A percentile compares a stretch with the other conserved stretches of the same genome.
These are phyloP conservation scores for Pseudomyrmex concolor DNA, from an alignment of 1,140 invertebrate species.

Conservation along the genomic window DNA sequence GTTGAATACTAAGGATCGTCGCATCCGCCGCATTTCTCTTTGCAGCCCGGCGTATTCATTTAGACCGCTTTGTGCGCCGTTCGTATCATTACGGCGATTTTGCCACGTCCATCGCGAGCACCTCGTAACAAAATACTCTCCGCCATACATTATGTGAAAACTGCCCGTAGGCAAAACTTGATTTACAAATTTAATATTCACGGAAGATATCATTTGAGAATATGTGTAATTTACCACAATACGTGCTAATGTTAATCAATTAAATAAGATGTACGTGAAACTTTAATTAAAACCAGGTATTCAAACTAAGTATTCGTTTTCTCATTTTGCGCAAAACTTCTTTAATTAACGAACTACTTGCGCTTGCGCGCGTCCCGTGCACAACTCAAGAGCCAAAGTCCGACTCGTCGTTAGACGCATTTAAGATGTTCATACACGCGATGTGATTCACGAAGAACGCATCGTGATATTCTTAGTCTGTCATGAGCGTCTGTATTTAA, in stretches of 20 bases:
- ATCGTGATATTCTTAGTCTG: constrained; percentile 58
- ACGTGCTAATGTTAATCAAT: too few species aligned
- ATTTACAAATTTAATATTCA: constrained; percentile 27
- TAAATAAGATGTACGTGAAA: too few species aligned
- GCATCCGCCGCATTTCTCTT: constrained; percentile 73
- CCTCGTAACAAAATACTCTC: constrained; percentile 2
- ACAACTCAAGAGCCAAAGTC: not conserved
- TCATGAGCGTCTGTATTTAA: constrained; percentile 15
- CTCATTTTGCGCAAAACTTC: too few species aligned
- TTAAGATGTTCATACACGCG: constrained; percentile 24
- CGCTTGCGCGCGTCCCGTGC: too few species aligned
- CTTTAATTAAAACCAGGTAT: too few species aligned
- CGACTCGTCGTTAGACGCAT: not conserved
- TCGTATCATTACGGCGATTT: constrained; percentile 11
- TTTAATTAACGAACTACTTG: too few species aligned
- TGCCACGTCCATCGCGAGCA: not conserved
- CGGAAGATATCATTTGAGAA: not conserved
- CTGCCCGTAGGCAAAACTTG: constrained; percentile 12
- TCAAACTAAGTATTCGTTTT: too few species aligned
- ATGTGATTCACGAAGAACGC: constrained; percentile 28
- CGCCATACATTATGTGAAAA: not conserved
- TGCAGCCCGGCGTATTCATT: constrained; percentile 67
- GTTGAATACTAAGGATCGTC: constrained; percentile 74
- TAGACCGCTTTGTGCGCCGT: constrained; percentile 63
- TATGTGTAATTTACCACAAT: too few species aligned